Base-by-base conservation (phyloP, 2,888 invertebrate genomes). In the Agrilus biguttatus region DNA sequence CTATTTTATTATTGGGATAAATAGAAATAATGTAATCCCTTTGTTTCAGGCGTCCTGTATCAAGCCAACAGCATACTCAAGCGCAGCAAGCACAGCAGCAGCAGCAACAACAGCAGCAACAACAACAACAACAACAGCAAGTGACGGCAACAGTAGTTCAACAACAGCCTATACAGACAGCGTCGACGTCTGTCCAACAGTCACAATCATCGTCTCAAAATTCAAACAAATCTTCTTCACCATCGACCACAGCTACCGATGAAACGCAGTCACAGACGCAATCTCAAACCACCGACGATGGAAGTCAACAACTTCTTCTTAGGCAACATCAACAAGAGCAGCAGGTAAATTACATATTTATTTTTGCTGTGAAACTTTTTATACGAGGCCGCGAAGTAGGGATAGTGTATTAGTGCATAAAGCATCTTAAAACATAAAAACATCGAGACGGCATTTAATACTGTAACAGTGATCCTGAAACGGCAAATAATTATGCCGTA, bases 111-210 rank as follows among this genome's bases (percentile, higher is more conserved):
- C 66, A 65, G 45, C 56, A 62, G 32, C 65, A 61, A 42, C 69
- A 69, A 13, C 69, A 66, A 45, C 52, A 46, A 14, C 51, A 41
- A 37, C 49, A 42, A 33, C 51, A 50, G 45, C 53, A 43, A 43
- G 44, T 39, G 39, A 37, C 48, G 14, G 44, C 50, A 39, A 45
- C 51, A 44, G 39, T 42, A 34, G 43, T 39, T 38, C 48, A 47
- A 43, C 48, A 47, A 43, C 48, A 46, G 55, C 65, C 67, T 32
- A 62, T 59, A 45, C 67, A 67, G 45, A 68, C 71, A 60, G 33
- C 49, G 10, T 28, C 28, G 28, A 28, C 28, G 10, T 28, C 28
- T 28, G 28, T 8, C 10, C 47, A 45, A 36, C 41, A 34, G 33
- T 49, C 44, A 8, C 39, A 45, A 48, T 49, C 48, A 44, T 49